A percentile compares a stretch with the other conserved stretches of the same genome.
Conservation (phyloP, 2,113 vertebrate species). For the Otis tarda region DNA sequence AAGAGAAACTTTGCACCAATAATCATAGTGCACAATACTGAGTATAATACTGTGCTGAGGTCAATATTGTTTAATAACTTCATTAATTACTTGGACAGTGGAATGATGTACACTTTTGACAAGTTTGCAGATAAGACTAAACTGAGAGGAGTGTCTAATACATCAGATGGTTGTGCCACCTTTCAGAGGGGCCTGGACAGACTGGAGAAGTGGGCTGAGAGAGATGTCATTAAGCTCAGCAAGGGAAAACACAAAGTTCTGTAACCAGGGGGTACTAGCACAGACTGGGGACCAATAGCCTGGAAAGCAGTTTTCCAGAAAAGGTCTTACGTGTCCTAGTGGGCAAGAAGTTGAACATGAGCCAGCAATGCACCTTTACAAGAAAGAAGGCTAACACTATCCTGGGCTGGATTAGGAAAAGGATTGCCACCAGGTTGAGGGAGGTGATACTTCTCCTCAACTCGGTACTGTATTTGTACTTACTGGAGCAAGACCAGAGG, state of each 20-base stretch:
- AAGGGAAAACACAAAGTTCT: background rate
- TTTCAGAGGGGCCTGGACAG: background rate
- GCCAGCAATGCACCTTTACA: background rate
- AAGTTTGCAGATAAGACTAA: background rate
- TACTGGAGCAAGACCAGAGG: background rate
- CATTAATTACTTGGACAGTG: background rate
- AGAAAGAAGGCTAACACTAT: background rate
- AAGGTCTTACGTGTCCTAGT: background rate
- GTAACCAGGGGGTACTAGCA: background rate
- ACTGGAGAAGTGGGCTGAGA: background rate
- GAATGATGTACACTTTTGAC: background rate
- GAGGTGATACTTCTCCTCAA: background rate
- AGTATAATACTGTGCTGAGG: background rate
- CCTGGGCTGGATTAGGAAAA: background rate
- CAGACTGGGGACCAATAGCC: no score
- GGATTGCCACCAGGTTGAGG: fast-evolving
- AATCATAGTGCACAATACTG: background rate
- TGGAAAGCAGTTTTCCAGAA: background rate
- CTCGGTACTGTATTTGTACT: background rate
- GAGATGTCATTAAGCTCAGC: no score
- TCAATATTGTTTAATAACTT: background rate
- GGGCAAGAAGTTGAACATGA: background rate
- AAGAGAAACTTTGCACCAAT: background rate
- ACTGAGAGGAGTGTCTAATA: background rate
- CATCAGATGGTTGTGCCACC: background rate